phyloP scores from a whole-genome alignment of 92 coral and sea anemone species.

The Paramuricea clavata region DNA sequence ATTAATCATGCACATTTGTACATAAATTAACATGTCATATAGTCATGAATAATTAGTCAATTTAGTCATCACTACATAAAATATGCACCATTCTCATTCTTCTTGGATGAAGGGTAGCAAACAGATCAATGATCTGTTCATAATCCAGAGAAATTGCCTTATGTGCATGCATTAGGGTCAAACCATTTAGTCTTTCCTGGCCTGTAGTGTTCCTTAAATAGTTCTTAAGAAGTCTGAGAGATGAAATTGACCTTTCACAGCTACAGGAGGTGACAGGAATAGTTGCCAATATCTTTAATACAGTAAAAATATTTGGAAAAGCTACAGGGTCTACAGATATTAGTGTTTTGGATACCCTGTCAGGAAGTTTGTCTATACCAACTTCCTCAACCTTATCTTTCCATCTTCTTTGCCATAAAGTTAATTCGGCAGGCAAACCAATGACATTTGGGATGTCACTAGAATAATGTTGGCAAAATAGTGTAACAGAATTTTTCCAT shows the following conservation, averaged over 20 bases:
- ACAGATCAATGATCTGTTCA: constrained; percentile 48
- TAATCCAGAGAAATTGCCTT: constrained; percentile 33
- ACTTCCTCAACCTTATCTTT: constrained; percentile 56
- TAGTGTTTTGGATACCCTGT: constrained; percentile 50
- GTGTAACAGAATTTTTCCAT: constrained; percentile 53
- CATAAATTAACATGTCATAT: neutral
- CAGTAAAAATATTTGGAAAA: constrained; percentile 42
- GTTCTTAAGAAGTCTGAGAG: constrained; percentile 48
- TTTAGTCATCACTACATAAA: constrained; percentile 44
- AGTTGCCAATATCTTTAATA: constrained; percentile 55
- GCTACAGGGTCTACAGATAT: constrained; percentile 47
- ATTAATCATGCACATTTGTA: neutral
- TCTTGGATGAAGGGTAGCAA: constrained; percentile 71
- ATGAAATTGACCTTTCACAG: constrained; percentile 54
- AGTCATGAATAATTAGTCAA: constrained; percentile 39
- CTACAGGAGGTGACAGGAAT: constrained; percentile 59
- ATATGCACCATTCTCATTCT: constrained; percentile 55
- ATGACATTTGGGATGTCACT: constrained; percentile 56
- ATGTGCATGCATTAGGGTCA: constrained; percentile 55
- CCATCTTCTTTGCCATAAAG: constrained; percentile 66
- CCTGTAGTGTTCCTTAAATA: constrained; percentile 49
- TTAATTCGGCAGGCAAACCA: constrained; percentile 65
- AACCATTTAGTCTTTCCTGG: constrained; percentile 45
- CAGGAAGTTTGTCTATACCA: neutral
- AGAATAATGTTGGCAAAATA: constrained; percentile 48